Percentiles rank a stretch among this genome's conserved stretches.
phyloP scores from a whole-genome alignment of 2,797 vertebrate species.

The Margarornis squamiger region DNA sequence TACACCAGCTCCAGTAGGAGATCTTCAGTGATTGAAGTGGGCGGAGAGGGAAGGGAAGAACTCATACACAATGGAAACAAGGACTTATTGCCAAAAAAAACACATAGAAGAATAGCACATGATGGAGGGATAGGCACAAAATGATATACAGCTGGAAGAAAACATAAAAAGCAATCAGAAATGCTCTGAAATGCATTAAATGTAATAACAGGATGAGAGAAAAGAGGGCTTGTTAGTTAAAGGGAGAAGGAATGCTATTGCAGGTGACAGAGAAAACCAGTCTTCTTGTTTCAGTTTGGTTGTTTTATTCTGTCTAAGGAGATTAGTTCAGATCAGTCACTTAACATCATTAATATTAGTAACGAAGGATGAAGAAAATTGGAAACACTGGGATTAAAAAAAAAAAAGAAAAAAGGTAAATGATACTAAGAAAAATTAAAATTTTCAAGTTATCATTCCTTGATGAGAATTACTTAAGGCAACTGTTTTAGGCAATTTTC shows the following conservation, averaged over 20 bases:
- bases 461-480: not conserved
- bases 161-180: conserved; percentile 35
- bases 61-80: not conserved
- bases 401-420: no score
- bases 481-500: not conserved
- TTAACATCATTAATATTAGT: not conserved
- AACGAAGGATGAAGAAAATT: not conserved
- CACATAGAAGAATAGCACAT: not conserved
- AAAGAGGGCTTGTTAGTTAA: not conserved
- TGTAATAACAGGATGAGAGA: not conserved
- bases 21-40: not conserved
- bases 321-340: not conserved
- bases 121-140: not conserved
- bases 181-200: not conserved
- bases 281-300: not conserved
- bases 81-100: not conserved
- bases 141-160: not conserved
- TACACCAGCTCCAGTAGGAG: not conserved
- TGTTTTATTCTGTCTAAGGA: not conserved
- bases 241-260: not conserved
- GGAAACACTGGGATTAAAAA: not conserved
- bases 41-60: not conserved
- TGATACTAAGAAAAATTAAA: not conserved
- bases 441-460: not conserved
- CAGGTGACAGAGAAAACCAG: not conserved